Evolutionary conservation across 1,140 invertebrate genomes (phyloP), one percentile per base, ranked within the genome.

Genomic region (Akabosia matsudoensis): DNA sequence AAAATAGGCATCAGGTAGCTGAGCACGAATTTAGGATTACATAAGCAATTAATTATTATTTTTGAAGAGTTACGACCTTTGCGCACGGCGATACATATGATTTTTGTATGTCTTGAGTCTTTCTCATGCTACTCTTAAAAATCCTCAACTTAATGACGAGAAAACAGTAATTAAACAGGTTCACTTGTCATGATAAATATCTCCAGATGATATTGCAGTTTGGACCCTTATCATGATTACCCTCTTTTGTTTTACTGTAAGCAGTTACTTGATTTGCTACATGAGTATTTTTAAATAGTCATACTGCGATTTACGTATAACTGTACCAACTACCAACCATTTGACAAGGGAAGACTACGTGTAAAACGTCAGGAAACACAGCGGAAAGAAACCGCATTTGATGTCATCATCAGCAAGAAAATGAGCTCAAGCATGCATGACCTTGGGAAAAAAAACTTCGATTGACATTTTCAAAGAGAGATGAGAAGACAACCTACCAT

Each of bases 361-460:
- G n/a, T 13, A 61, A 61, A 61, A 61, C 14, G n/a, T 24, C 54
- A 67, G 24, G n/a, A 67, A 67, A 67, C 13, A 67, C 1, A 31
- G 31, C 22, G n/a, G 24, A 16, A 56, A 22, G 24, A 67, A 30
- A 28, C 24, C 28, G 30, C 61, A 28, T 14, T 22, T 16, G 54
- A 61, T 22, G 24, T 4, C 14, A 22, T 22, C 61, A 30, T 67
- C 61, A 61, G 54, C 13, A 24, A 7, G 24, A 22, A 24, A 61
- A 67, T 30, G 31, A 67, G 28, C 22, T 7, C 61, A 67, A 30
- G 61, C 61, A 67, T 30, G 61, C 61, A 67, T 67, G 61, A 67
- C 61, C 61, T 67, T 67, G 54, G 54, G 54, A 61, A 61, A 61
- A n/a, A n/a, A 61, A 16, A 61, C 14, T n/a, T 61, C 61, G 61